These are phyloP conservation scores for Patella caerulea DNA, from an alignment of 2,888 invertebrate genomes.

Conservation along the genomic window DNA sequence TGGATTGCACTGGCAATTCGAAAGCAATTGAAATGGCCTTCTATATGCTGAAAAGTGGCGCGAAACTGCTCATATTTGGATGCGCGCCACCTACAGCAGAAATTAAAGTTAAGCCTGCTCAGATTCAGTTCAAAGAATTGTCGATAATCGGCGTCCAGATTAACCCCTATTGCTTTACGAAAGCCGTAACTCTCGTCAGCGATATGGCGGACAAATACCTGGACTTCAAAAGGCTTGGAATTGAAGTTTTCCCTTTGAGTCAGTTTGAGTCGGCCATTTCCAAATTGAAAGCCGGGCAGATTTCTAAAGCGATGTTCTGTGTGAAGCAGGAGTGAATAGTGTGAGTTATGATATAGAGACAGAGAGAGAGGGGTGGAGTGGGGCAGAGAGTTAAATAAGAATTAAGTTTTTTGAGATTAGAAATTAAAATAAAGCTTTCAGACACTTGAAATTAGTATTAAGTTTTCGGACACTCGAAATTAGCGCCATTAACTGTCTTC, in stretches of 20 bases:
- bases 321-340: neutral
- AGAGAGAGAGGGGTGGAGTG: too few species aligned
- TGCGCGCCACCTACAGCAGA: neutral
- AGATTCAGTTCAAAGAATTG: neutral
- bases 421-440: too few species aligned
- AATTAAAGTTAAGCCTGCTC: neutral
- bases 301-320: conserved; percentile 6
- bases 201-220: neutral
- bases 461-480: too few species aligned
- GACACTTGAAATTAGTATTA: too few species aligned
- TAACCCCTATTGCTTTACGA: neutral
- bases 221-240: neutral
- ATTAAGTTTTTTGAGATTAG: too few species aligned
- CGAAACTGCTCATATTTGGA: neutral
- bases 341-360: neutral
- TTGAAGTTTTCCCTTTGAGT: neutral
- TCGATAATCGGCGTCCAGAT: neutral
- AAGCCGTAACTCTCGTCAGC: neutral
- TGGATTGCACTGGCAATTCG: neutral
- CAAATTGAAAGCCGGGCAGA: neutral
- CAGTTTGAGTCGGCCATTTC: neutral
- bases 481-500: too few species aligned
- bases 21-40: neutral
- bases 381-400: too few species aligned
- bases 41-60: neutral